A percentile compares a stretch with the other conserved stretches of the same genome.
Conservation (phyloP, 2,113 vertebrate species). For the Hiodon alosoides region DNA sequence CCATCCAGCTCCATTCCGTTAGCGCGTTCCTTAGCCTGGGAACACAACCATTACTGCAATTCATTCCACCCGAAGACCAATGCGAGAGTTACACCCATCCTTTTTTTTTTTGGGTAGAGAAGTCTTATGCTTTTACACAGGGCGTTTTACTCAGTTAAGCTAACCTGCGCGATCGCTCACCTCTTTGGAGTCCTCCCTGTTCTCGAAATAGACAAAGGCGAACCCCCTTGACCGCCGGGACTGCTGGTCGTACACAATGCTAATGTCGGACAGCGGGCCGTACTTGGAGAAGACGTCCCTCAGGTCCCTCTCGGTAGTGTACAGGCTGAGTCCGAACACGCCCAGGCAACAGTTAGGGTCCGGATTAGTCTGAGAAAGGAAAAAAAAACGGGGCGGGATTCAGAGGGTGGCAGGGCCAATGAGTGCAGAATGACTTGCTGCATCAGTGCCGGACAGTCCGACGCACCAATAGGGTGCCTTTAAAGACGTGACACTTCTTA, state of each 20-base stretch:
- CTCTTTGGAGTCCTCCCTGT: constrained; percentile 85
- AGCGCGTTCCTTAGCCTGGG: constrained; percentile 88
- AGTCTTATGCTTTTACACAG: too few species aligned
- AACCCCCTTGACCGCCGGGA: constrained; percentile 91
- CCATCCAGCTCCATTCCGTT: constrained; percentile 93
- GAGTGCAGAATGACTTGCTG: too few species aligned
- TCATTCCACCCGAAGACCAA: background rate
- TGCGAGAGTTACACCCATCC: background rate
- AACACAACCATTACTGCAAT: background rate
- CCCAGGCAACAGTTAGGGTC: constrained; percentile 91
- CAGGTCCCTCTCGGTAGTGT: constrained; percentile 90
- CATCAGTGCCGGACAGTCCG: too few species aligned
- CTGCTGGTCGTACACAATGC: constrained; percentile 92
- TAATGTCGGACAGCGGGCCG: constrained; percentile 83
- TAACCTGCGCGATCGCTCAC: constrained; percentile 43
- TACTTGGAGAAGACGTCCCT: constrained; percentile 94
- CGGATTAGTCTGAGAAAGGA: constrained; percentile 74
- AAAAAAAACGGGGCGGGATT: too few species aligned
- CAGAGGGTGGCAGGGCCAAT: too few species aligned
- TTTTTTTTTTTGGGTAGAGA: too few species aligned
- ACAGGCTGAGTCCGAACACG: constrained; percentile 91
- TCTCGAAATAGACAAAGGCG: constrained; percentile 94
- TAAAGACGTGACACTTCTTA: too few species aligned
- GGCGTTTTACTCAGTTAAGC: too few species aligned
- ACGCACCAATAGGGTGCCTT: too few species aligned